Percentiles rank a stretch among this genome's conserved stretches.
Conservation (phyloP, 2,797 vertebrate species). For the Chiloscyllium punctatum region DNA sequence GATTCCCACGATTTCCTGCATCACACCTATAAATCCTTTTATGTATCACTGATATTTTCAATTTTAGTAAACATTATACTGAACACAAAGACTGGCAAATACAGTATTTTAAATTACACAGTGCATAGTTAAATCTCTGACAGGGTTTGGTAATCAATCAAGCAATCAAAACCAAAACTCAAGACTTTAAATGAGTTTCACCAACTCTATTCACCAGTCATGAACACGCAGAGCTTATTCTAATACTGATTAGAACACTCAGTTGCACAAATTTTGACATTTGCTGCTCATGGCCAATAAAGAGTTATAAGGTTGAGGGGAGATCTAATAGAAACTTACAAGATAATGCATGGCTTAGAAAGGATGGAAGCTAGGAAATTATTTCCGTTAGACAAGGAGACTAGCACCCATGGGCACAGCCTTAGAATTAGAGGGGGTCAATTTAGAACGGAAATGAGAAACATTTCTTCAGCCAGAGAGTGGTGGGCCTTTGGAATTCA, state of each 20-base stretch:
- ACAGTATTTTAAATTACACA: background rate
- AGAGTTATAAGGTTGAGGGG: too few species aligned
- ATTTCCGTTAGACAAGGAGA: too few species aligned
- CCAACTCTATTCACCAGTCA: background rate
- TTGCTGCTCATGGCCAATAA: background rate
- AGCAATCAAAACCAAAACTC: background rate
- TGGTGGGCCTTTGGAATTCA: too few species aligned
- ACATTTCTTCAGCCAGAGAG: too few species aligned
- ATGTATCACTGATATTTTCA: background rate
- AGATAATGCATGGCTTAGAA: too few species aligned
- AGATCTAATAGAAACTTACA: too few species aligned
- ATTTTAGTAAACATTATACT: background rate
- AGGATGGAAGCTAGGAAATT: too few species aligned
- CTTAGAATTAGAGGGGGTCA: too few species aligned
- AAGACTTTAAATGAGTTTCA: background rate
- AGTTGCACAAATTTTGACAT: background rate
- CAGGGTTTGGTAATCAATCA: background rate
- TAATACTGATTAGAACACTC: background rate
- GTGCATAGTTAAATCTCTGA: background rate
- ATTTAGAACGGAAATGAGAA: too few species aligned
- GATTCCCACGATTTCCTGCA: background rate
- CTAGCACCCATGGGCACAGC: too few species aligned
- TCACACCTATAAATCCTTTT: background rate
- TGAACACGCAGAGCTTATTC: background rate
- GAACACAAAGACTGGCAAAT: background rate